Evolutionary conservation across 2,113 vertebrate genomes (phyloP), one percentile per base, ranked within the genome.

Genomic region (Xenopus borealis): DNA sequence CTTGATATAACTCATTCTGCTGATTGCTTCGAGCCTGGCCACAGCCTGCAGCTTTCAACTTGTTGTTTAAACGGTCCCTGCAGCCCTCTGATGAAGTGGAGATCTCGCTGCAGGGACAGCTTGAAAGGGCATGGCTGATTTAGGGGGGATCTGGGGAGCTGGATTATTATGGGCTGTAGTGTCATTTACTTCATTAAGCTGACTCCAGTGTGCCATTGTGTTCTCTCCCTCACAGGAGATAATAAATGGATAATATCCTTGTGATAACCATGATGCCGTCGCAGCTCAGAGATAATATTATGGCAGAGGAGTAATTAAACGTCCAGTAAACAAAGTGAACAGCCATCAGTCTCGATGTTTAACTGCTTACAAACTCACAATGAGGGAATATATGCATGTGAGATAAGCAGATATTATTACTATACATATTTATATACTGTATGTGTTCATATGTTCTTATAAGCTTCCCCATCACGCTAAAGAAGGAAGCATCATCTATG

Each of bases 231-330:
- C 91, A 81, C 90, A 86, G 58, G 89, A 91, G 87, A 89, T 89
- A 91, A 91, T 90, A 92, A 89, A 92, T 88, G 86, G 90, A 87
- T 89, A 90, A 92, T 91, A 91, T 91, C 87, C 87, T 79, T 2
- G 87, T 12, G 84, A 90, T 90, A 90, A 91, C 88, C 87, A 87
- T 88, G 88, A 92, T 88, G 85, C 88, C 90, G 90, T 91, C 90
- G 90, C 78, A 85, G 91, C 86, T 91, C 90, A 90, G 87, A 92
- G 89, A 89, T 91, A 92, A 91, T 91, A 91, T 92, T 90, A 91
- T 91, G 88, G 90, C 86, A 88, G 90, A 90, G 86, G 83, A 86
- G 91, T 90, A 90, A 91, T 91, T 90, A 93, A 91, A 91, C 90
- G 89, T 87, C 89, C 87, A 89, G 71, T 72, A 40, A 40, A 40